A percentile compares a stretch with the other conserved stretches of the same genome.
phyloP scores from a whole-genome alignment of 2,888 invertebrate genomes.

The Andrena trimmerana region DNA sequence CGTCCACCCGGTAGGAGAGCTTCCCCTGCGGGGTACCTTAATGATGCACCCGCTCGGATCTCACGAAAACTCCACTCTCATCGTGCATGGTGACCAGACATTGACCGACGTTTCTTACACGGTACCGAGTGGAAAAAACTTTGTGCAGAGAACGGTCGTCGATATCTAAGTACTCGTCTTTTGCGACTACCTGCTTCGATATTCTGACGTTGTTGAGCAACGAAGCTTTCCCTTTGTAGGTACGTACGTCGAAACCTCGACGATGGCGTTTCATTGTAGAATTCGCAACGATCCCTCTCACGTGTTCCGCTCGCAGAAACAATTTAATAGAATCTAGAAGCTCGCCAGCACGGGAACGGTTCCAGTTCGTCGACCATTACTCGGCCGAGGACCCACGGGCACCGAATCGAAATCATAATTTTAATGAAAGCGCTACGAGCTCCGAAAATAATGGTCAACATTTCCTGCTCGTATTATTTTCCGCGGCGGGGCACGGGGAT shows the following conservation, averaged over 20 bases:
- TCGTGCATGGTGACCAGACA: slow-evolving; percentile 62
- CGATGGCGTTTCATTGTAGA: too few relatives aligned
- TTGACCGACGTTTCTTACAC: slow-evolving; percentile 54
- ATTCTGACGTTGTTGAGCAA: neutral
- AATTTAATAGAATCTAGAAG: too few relatives aligned
- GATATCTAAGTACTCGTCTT: neutral
- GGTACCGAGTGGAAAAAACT: slow-evolving; percentile 20
- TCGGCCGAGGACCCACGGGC: slow-evolving; percentile 22
- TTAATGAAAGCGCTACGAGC: slow-evolving; percentile 79
- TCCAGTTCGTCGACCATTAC: neutral
- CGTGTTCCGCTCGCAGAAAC: too few relatives aligned
- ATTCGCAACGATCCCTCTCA: neutral
- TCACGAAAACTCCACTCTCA: slow-evolving; percentile 70
- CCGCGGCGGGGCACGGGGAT: slow-evolving; percentile 78
- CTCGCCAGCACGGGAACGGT: neutral
- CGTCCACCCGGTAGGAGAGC: slow-evolving; percentile 57
- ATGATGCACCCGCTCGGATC: slow-evolving; percentile 74
- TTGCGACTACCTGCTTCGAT: neutral
- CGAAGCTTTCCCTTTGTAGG: neutral
- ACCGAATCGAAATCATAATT: slow-evolving; percentile 74
- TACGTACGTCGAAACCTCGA: neutral
- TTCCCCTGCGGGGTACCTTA: slow-evolving; percentile 69
- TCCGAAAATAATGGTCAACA: slow-evolving; percentile 84
- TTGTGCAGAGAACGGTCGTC: neutral
- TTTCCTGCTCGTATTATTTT: slow-evolving; percentile 85